These are phyloP conservation scores for Hypsopygia costalis DNA, from an alignment of 2,888 invertebrate species.

Conservation along the genomic window DNA sequence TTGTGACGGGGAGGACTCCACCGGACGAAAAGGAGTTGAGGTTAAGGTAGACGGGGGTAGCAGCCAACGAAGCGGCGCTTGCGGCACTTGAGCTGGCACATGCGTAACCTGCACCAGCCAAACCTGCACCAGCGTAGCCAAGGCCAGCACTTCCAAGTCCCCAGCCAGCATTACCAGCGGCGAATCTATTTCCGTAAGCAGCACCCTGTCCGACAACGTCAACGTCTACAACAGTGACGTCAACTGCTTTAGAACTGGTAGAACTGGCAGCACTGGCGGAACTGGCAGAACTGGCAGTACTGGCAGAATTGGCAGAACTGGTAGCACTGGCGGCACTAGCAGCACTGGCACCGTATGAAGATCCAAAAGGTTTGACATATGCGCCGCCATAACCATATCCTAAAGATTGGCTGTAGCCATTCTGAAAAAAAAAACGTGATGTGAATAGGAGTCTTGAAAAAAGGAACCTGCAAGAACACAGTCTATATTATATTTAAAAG, in stretches of 20 bases:
- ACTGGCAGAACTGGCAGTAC: too few species aligned
- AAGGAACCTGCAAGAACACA: too few species aligned
- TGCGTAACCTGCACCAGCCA: conserved; percentile 26
- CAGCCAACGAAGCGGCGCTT: neutral
- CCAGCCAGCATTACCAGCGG: neutral
- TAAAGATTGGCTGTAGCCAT: conserved; percentile 13
- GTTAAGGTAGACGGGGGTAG: conserved; percentile 11
- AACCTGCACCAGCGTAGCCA: conserved; percentile 26
- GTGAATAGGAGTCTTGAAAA: too few species aligned
- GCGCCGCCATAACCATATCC: neutral
- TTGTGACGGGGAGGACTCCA: conserved; percentile 1
- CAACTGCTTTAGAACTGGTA: too few species aligned
- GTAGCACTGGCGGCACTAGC: too few species aligned
- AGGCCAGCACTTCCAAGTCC: conserved; percentile 12
- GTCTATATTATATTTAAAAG: too few species aligned
- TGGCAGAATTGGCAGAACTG: too few species aligned
- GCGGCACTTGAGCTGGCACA: too few species aligned
- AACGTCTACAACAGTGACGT: neutral
- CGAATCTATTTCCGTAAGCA: neutral
- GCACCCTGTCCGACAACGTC: neutral
- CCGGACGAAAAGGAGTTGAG: neutral
- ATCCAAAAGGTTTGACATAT: neutral
- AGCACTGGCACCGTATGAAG: neutral
- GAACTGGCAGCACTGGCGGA: too few species aligned
- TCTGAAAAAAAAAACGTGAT: conserved; percentile 18